A percentile compares a stretch with the other conserved stretches of the same genome.
These are phyloP conservation scores for Dysdera silvatica DNA, from an alignment of 1,140 invertebrate genomes.

Conservation along the genomic window DNA sequence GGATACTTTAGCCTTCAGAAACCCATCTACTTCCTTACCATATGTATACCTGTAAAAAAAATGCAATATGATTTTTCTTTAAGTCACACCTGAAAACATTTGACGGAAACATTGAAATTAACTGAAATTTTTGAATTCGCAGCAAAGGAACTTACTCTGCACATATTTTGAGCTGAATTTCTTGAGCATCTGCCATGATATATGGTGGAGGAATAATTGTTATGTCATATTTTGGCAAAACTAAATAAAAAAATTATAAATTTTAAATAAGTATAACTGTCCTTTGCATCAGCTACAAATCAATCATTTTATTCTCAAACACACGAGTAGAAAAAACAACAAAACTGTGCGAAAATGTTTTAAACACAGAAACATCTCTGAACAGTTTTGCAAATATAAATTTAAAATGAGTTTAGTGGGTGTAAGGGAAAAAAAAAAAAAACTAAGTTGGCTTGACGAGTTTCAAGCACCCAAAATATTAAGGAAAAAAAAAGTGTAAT, in stretches of 20 bases:
- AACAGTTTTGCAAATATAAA: no score
- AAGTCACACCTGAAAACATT: background rate
- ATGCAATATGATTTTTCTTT: background rate
- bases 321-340: no score
- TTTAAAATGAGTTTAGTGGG: no score
- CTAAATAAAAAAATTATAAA: slow-evolving; percentile 10
- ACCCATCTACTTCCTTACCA: slow-evolving; percentile 61
- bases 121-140: background rate
- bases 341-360: no score
- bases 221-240: slow-evolving; percentile 30
- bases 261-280: background rate
- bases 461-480: no score
- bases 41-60: slow-evolving; percentile 59
- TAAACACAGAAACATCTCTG: no score
- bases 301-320: no score
- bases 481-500: no score
- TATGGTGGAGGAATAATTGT: slow-evolving; percentile 39
- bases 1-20: slow-evolving; percentile 29
- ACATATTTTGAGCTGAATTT: slow-evolving; percentile 52
- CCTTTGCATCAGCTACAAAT: no score
- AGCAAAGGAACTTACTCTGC: slow-evolving; percentile 49
- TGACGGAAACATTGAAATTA: background rate
- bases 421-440: no score
- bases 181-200: slow-evolving; percentile 50
- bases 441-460: no score